Evolutionary conservation across 1,140 invertebrate genomes (phyloP), one percentile per base, ranked within the genome.

Genomic region (Anastrepha obliqua): DNA sequence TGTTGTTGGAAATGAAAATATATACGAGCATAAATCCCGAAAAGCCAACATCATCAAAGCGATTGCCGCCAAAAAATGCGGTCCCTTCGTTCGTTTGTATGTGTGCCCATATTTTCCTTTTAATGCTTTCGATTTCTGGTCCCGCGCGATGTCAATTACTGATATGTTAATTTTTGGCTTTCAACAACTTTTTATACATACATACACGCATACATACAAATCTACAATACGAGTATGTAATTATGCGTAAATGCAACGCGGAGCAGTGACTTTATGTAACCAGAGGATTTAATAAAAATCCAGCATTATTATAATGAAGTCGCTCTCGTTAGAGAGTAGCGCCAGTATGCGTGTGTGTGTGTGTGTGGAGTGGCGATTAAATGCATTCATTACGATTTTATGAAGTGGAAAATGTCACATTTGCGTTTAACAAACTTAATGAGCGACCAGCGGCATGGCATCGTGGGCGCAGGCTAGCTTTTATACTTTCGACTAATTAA

Each of bases 391-490:
- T 81, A 42, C 47, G 74, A 29, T 58, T 81, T 81, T 55, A 81
- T 55, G 74, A 81, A 81, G 74, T 81, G 74, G 74, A 81, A 81
- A 81, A 81, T 81, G 42, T 81, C 47, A 51, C 74, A 81, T 81
- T 58, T 81, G 74, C 74, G 55, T 81, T 55, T 55, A 17, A 81
- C 51, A 81, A 81, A 55, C 6, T 81, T 81, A 81, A 81, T 81
- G 74, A 51, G 74, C 74, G 42, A n/a, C 47, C 11, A 81, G 3
- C 47, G n/a, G 74, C 47, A 15, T 47, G 70, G 39, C 20, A 74
- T 44, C 47, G 70, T 81, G 74, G 70, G 70, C 70, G 70, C 47
- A 42, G 17, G n/a, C 55, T 6, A 17, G 5, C 2, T 81, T 55
- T 81, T 58, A 55, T 47, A 47, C 47, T 4, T 81, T 81, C 47